Evolutionary conservation across 2,888 invertebrate species (phyloP).

Genomic region (Stenotaenia linearis): DNA sequence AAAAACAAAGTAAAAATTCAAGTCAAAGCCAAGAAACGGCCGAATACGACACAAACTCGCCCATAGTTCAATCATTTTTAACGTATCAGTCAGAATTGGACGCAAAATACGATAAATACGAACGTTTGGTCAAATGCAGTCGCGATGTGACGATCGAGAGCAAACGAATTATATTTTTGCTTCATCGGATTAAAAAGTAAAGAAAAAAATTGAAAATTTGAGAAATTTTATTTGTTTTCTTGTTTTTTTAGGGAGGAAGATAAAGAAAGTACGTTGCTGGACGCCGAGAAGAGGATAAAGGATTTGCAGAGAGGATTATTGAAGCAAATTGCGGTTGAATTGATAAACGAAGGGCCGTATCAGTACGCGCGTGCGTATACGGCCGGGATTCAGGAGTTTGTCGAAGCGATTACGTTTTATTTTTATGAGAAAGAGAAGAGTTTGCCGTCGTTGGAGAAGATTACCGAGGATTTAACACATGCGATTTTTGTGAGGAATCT

Average conservation of each 20-base stretch:
- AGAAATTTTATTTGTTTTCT: no score
- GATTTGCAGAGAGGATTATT: slow-evolving; percentile 59
- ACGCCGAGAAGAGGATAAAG: slow-evolving; percentile 62
- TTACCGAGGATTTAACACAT: slow-evolving; percentile 41
- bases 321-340: slow-evolving; percentile 64
- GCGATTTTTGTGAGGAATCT: slow-evolving; percentile 5
- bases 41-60: not conserved
- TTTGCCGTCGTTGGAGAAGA: slow-evolving; percentile 58
- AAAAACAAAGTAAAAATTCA: no score
- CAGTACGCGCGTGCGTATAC: slow-evolving; percentile 63
- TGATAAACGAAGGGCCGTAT: slow-evolving; percentile 64
- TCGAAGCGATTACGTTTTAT: slow-evolving; percentile 76
- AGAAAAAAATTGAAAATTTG: slow-evolving; percentile 36
- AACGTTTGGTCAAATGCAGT: slow-evolving; percentile 71
- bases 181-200: slow-evolving; percentile 67
- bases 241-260: slow-evolving; percentile 54
- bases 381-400: slow-evolving; percentile 66
- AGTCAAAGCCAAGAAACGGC: no score
- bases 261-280: slow-evolving; percentile 53
- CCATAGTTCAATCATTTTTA: slow-evolving; percentile 29
- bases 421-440: slow-evolving; percentile 59
- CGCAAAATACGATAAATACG: slow-evolving; percentile 72
- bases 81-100: slow-evolving; percentile 52
- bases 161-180: slow-evolving; percentile 77
- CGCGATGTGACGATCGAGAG: slow-evolving; percentile 84